Evolutionary conservation across 2,888 invertebrate species (phyloP).

Genomic region (Strigamia transsilvanica): DNA sequence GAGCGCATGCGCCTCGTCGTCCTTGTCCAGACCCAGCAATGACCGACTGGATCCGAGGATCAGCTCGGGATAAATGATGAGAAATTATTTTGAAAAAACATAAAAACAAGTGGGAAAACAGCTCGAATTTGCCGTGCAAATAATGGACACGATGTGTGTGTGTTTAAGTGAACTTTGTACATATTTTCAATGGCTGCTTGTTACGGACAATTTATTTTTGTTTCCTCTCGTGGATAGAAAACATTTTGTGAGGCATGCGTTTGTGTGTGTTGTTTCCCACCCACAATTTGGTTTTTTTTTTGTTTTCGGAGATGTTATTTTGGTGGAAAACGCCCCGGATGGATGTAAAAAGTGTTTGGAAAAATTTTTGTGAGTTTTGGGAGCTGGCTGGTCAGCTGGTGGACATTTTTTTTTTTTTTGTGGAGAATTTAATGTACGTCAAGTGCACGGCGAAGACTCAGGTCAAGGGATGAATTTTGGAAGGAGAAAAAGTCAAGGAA

Average conservation of each 20-base stretch:
- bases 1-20: slow-evolving; percentile 30
- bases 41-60: neutral
- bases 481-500: neutral
- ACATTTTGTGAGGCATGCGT: slow-evolving; percentile 11
- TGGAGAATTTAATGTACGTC: slow-evolving; percentile 10
- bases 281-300: slow-evolving; percentile 18
- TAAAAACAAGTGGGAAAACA: neutral
- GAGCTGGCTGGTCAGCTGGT: slow-evolving; percentile 41
- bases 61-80: neutral
- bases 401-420: neutral
- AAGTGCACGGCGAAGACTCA: slow-evolving; percentile 43
- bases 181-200: slow-evolving; percentile 42
- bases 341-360: slow-evolving; percentile 1
- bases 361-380: too few relatives aligned
- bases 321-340: slow-evolving; percentile 3
- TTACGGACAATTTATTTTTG: slow-evolving; percentile 37
- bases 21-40: neutral
- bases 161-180: slow-evolving; percentile 46
- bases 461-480: slow-evolving; percentile 18
- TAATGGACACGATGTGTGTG: slow-evolving; percentile 40
- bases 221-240: slow-evolving; percentile 44
- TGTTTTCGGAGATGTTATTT: neutral
- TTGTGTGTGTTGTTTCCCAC: neutral
- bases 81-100: neutral
- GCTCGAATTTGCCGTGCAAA: slow-evolving; percentile 15